These are phyloP conservation scores for Pelobates cultripes DNA, from an alignment of 2,797 vertebrate genomes.

Conservation along the genomic window DNA sequence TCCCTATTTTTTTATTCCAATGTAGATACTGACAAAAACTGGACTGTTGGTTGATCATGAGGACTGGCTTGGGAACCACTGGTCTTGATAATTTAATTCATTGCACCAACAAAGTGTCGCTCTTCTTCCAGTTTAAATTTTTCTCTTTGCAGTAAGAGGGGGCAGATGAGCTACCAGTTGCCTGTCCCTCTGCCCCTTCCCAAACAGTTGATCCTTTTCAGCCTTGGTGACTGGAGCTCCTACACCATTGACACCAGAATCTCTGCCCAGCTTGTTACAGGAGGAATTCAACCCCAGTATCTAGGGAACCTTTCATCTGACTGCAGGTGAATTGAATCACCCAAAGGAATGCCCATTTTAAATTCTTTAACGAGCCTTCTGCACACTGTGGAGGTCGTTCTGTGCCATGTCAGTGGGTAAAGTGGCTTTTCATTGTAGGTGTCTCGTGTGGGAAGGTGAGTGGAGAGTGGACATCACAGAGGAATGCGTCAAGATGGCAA, in stretches of 20 bases:
- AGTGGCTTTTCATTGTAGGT: constrained; percentile 68
- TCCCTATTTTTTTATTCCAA: too few relatives aligned
- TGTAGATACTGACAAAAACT: too few relatives aligned
- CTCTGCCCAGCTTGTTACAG: constrained; percentile 70
- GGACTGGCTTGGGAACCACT: too few relatives aligned
- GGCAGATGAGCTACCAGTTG: constrained; percentile 76
- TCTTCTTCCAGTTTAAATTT: too few relatives aligned
- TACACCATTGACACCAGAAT: constrained; percentile 67
- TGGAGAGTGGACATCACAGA: constrained; percentile 77
- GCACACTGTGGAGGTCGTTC: too few relatives aligned
- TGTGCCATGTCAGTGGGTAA: not conserved
- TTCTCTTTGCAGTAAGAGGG: constrained; percentile 72
- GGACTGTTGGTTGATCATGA: too few relatives aligned
- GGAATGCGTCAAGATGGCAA: constrained; percentile 70
- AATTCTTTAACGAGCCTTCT: too few relatives aligned
- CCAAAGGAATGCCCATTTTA: too few relatives aligned
- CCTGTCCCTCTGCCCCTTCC: constrained; percentile 83
- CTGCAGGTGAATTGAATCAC: constrained; percentile 3
- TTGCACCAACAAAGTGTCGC: too few relatives aligned
- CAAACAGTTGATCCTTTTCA: constrained; percentile 80
- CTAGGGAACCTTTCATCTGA: constrained; percentile 67
- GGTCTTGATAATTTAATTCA: too few relatives aligned
- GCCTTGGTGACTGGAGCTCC: constrained; percentile 81
- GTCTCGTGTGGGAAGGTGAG: constrained; percentile 82
- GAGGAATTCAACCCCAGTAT: constrained; percentile 9